Evolutionary conservation across 2,888 invertebrate species (phyloP).

Genomic region (Pherbina coryleti): DNA sequence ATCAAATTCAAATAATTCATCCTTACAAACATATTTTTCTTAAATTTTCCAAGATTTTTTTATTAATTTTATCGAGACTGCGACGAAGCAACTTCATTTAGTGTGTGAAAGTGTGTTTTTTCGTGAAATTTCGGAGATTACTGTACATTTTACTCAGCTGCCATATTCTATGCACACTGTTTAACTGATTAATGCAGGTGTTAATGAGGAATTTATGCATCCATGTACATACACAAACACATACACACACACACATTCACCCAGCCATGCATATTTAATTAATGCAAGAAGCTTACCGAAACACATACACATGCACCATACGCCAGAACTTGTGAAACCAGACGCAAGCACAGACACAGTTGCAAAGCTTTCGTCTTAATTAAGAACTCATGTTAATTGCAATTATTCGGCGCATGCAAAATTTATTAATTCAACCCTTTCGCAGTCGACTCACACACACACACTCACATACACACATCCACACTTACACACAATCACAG

Average conservation of each 20-base stretch:
- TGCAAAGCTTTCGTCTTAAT: slow-evolving; percentile 56
- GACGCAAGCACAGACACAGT: not conserved
- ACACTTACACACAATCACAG: slow-evolving; percentile 11
- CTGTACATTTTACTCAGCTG: not conserved
- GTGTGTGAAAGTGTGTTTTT: too few species aligned
- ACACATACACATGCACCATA: not conserved
- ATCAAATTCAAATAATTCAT: too few species aligned
- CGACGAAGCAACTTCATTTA: too few species aligned
- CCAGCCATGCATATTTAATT: too few species aligned
- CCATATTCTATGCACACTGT: not conserved
- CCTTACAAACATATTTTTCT: too few species aligned
- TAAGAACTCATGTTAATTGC: slow-evolving; percentile 67
- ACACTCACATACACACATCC: slow-evolving; percentile 34
- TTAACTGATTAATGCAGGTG: slow-evolving; percentile 19
- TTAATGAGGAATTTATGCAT: slow-evolving; percentile 32
- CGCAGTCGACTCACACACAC: slow-evolving; percentile 41
- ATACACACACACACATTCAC: too few species aligned
- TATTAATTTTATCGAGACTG: too few species aligned
- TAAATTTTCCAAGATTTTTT: too few species aligned
- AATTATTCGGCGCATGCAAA: slow-evolving; percentile 67
- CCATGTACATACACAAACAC: slow-evolving; percentile 4
- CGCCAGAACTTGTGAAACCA: not conserved
- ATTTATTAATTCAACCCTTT: slow-evolving; percentile 65
- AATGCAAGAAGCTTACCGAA: not conserved
- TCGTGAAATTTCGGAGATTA: too few species aligned